Conservation (phyloP, 1,140 invertebrate species). For the Penaeus indicus region DNA sequence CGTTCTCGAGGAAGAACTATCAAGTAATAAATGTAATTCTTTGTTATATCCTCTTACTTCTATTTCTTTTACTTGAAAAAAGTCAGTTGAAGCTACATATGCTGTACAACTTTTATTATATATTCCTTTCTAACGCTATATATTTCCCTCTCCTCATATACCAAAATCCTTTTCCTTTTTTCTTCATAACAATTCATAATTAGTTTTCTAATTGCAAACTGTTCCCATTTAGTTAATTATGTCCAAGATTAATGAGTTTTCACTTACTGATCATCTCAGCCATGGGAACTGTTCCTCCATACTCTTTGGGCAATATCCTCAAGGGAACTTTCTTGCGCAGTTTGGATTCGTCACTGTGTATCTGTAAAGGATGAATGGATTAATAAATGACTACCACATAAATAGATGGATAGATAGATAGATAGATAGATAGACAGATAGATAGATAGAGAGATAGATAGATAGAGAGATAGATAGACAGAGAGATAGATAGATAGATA, state of each 20-base stretch:
- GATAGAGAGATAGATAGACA: no score
- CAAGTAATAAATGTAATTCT: no score
- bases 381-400: slow-evolving; percentile 55
- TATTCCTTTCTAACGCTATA: no score
- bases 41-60: no score
- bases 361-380: slow-evolving; percentile 73
- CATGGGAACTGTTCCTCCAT: slow-evolving; percentile 83
- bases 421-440: neutral
- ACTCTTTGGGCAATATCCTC: slow-evolving; percentile 86
- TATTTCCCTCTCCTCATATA: no score
- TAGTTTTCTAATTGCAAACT: no score
- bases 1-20: no score
- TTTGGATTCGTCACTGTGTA: slow-evolving; percentile 80
- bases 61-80: no score
- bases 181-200: neutral
- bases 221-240: neutral
- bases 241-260: neutral
- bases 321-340: slow-evolving; percentile 79
- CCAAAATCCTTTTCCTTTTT: no score
- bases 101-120: no score
- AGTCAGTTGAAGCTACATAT: no score
- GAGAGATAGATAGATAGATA: no score
- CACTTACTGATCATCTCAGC: slow-evolving; percentile 83
- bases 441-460: neutral
- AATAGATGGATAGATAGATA: neutral